These are phyloP conservation scores for Microcebus griseorufus DNA, from an alignment of 2,113 vertebrate genomes.

Conservation along the genomic window DNA sequence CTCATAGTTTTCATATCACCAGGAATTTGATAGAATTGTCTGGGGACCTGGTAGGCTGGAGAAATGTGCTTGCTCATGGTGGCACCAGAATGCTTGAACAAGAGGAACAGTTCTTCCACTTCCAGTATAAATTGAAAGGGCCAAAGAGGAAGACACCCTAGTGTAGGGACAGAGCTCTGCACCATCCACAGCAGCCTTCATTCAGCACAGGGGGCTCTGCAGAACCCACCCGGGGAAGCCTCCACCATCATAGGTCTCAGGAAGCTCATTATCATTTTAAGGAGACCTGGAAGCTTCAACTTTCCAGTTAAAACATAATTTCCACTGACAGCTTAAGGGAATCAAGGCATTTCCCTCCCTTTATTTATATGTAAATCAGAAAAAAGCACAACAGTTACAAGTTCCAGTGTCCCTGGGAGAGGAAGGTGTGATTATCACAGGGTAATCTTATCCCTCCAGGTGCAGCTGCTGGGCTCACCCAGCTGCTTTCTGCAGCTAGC, in stretches of 20 bases:
- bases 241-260: conserved; percentile 51
- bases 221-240: background rate
- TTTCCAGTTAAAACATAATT: conserved; percentile 52
- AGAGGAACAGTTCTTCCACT: background rate
- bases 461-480: background rate
- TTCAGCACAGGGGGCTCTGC: background rate
- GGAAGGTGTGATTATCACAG: conserved; percentile 30
- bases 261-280: conserved; percentile 75
- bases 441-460: background rate
- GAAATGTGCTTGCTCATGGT: background rate
- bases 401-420: background rate
- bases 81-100: background rate
- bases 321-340: conserved; percentile 67
- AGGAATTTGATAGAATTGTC: background rate
- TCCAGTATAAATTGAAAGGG: background rate
- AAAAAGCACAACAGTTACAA: conserved; percentile 44
- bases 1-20: background rate
- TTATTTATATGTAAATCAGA: conserved; percentile 62
- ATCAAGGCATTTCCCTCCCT: conserved; percentile 62
- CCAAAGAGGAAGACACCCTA: background rate
- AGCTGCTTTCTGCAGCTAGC: background rate
- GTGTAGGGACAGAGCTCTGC: background rate
- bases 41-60: background rate
- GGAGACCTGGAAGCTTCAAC: conserved; percentile 44
- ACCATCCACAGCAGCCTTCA: background rate